These are phyloP conservation scores for Meloidogyne floridensis DNA, from an alignment of 1,140 invertebrate genomes.

Conservation along the genomic window DNA sequence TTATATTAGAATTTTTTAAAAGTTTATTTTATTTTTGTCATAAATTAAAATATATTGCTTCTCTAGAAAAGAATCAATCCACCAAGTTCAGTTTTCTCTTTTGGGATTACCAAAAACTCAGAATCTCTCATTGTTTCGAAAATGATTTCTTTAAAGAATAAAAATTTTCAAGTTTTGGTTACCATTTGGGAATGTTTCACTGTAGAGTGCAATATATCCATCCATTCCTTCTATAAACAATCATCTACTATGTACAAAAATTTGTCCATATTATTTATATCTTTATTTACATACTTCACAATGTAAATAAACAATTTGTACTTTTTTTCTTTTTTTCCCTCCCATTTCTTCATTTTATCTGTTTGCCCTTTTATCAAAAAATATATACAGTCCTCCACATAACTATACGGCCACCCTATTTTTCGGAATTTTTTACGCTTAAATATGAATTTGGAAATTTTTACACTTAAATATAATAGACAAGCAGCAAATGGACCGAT, in stretches of 20 bases:
- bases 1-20: not conserved
- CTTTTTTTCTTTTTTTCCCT: not conserved
- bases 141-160: too few species aligned
- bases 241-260: not conserved
- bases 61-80: not conserved
- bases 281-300: not conserved
- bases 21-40: not conserved
- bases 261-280: not conserved
- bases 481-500: too few species aligned
- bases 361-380: not conserved
- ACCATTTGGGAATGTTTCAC: not conserved
- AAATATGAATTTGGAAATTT: too few species aligned
- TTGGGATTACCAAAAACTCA: too few species aligned
- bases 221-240: not conserved
- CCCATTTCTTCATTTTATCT: too few species aligned
- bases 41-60: not conserved
- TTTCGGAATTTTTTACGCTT: too few species aligned
- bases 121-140: too few species aligned
- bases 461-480: too few species aligned
- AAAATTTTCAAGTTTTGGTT: too few species aligned
- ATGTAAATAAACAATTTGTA: not conserved
- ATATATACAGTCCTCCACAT: too few species aligned
- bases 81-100: not conserved
- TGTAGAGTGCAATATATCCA: not conserved
- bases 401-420: too few species aligned